A percentile compares a stretch with the other conserved stretches of the same genome.
Evolutionary conservation across 2,113 vertebrate genomes (phyloP).

Genomic region (Poicephalus meyeri): DNA sequence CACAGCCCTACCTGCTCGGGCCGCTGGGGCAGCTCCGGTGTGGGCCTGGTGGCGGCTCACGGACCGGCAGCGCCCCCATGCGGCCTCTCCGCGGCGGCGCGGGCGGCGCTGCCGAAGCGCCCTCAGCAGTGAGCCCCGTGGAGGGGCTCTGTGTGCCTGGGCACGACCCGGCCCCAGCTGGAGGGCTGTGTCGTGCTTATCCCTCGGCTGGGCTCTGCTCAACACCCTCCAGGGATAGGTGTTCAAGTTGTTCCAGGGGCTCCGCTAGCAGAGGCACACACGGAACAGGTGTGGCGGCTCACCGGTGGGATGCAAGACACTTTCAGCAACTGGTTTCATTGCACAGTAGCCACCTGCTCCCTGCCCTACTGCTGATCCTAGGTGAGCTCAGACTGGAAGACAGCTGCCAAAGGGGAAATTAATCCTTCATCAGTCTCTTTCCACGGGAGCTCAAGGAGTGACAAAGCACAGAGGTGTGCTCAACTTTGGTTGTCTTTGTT

Average conservation of each 20-base stretch:
- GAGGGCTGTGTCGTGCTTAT: background rate
- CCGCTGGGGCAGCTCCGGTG: background rate
- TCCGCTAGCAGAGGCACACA: too few relatives aligned
- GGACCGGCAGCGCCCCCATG: background rate
- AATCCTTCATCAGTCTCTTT: accelerated
- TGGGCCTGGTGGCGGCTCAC: background rate
- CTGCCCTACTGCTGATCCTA: accelerated
- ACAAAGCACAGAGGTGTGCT: accelerated
- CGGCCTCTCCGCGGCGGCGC: background rate
- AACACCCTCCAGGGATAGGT: background rate
- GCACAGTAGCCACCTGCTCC: background rate
- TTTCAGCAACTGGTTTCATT: background rate
- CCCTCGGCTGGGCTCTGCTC: background rate
- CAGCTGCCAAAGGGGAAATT: background rate
- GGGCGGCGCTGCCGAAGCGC: background rate
- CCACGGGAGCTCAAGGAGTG: background rate
- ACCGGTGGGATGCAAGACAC: accelerated
- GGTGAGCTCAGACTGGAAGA: background rate
- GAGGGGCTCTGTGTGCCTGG: too few relatives aligned
- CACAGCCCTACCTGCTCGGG: accelerated
- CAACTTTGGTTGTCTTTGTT: background rate
- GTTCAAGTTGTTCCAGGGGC: accelerated
- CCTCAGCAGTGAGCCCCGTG: background rate
- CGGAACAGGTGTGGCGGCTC: background rate
- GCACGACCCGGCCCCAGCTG: background rate